Evolutionary conservation across 2,888 invertebrate species (phyloP), one percentile per base, ranked within the genome.

Genomic region (Catocala nupta): DNA sequence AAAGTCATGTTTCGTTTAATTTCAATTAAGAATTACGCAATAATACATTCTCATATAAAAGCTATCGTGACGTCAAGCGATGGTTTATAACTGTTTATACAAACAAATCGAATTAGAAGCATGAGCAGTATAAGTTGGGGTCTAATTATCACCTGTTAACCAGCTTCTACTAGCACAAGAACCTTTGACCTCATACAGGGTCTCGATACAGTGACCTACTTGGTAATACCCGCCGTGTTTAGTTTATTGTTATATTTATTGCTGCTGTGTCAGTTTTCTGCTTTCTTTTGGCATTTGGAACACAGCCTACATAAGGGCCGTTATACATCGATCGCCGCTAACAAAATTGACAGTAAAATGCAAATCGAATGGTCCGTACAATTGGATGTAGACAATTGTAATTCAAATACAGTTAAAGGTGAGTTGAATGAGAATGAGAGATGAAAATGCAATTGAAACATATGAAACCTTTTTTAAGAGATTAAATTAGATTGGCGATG

Each of bases 101-200:
- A 55, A 55, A 69, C 67, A 66, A 54, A 54, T 77, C 74, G 81
- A 89, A 90, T 91, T 88, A 89, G 88, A 81, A 80, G 78, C 81
- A 82, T 86, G 87, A 87, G 85, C 82, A 73, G 70, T 81, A 81
- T 80, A 83, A 84, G 83, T 91, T 90, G 90, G 89, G 85, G 85
- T 63, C 66, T 80, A 86, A 88, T 92, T 93, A 93, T 79, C 89
- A 84, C 80, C 81, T 77, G 81, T 91, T 92, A 91, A 88, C 83
- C 70, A 67, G 71, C 74, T 70, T 68, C 68, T 65, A 77, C 68
- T 76, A 85, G 86, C 87, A 83, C 83, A 82, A 80, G 78, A 77
- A 89, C 88, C 88, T 90, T 82, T 89, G 86, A 84, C 90, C 90
- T 78, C 81, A 68, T 77, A 73, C 73, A 81, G 71, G 80, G 81